Evolutionary conservation across 2,797 vertebrate species (phyloP).

Genomic region (Monodelphis domestica): DNA sequence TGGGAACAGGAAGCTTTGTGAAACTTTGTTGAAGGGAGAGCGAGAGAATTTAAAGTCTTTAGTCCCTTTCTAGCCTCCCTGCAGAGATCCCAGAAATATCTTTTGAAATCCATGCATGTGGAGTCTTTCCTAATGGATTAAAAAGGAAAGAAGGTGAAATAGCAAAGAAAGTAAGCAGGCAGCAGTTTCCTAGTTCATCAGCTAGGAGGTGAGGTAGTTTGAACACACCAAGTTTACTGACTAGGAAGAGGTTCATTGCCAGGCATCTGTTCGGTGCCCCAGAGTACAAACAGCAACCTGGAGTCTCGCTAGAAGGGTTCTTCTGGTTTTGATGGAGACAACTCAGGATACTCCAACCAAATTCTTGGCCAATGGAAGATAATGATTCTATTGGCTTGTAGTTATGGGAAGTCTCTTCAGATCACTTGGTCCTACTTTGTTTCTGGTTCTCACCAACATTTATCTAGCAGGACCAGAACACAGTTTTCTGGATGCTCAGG

Average conservation of each 20-base stretch:
- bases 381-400: background rate
- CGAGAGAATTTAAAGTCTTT: background rate
- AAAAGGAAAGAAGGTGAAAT: conserved; percentile 11
- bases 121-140: too few relatives aligned
- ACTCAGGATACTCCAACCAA: background rate
- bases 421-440: background rate
- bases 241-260: background rate
- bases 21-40: background rate
- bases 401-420: background rate
- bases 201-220: conserved; percentile 83
- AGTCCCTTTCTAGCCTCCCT: background rate
- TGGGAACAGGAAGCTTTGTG: conserved; percentile 3
- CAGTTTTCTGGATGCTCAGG: conserved; percentile 63
- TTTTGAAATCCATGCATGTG: conserved; percentile 34
- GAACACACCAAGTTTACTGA: conserved; percentile 70
- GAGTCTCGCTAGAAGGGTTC: background rate
- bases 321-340: background rate
- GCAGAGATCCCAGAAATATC: conserved; percentile 30
- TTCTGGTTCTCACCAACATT: conserved; percentile 58
- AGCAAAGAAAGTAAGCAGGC: conserved; percentile 9
- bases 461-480: conserved; percentile 61
- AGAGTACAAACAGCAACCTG: conserved; percentile 47
- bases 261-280: background rate
- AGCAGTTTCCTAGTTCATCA: conserved; percentile 73
- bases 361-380: background rate